These are phyloP conservation scores for Aphelinus certus DNA, from an alignment of 1,140 invertebrate genomes.

Conservation along the genomic window DNA sequence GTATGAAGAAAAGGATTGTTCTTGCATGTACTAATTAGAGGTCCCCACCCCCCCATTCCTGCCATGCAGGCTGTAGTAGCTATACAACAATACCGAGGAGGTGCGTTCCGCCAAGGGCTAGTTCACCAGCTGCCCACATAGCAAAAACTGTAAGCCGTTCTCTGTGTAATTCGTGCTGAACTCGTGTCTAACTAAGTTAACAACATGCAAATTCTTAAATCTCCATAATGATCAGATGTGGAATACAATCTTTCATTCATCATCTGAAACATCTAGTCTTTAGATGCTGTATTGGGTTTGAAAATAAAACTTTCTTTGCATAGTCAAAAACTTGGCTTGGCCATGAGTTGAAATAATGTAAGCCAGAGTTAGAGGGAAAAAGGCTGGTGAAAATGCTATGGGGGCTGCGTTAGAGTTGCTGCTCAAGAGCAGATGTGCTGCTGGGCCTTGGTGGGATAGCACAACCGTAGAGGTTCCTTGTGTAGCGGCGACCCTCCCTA, in stretches of 20 bases:
- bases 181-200: slow-evolving; percentile 55
- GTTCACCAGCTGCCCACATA: slow-evolving; percentile 65
- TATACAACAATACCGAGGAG: slow-evolving; percentile 68
- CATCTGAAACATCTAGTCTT: slow-evolving; percentile 8
- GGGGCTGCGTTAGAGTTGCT: slow-evolving; percentile 58
- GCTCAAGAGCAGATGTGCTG: slow-evolving; percentile 56
- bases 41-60: slow-evolving; percentile 60
- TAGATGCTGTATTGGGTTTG: slow-evolving; percentile 14
- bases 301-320: slow-evolving; percentile 27
- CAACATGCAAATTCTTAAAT: slow-evolving; percentile 16
- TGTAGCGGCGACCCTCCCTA: slow-evolving; percentile 65
- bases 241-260: background rate
- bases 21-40: slow-evolving; percentile 66
- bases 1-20: slow-evolving; percentile 41
- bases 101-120: slow-evolving; percentile 65
- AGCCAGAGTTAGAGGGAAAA: slow-evolving; percentile 50
- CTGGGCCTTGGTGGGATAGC: slow-evolving; percentile 65
- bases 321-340: slow-evolving; percentile 51
- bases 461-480: slow-evolving; percentile 67
- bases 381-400: slow-evolving; percentile 56
- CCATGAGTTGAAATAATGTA: slow-evolving; percentile 54
- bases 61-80: slow-evolving; percentile 65
- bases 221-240: too few species aligned
- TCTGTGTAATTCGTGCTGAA: slow-evolving; percentile 55
- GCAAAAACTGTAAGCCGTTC: slow-evolving; percentile 55